Percentiles rank a stretch among this genome's conserved stretches.
Conservation (phyloP, 2,797 vertebrate genomes). For the Etheostoma nigrum region DNA sequence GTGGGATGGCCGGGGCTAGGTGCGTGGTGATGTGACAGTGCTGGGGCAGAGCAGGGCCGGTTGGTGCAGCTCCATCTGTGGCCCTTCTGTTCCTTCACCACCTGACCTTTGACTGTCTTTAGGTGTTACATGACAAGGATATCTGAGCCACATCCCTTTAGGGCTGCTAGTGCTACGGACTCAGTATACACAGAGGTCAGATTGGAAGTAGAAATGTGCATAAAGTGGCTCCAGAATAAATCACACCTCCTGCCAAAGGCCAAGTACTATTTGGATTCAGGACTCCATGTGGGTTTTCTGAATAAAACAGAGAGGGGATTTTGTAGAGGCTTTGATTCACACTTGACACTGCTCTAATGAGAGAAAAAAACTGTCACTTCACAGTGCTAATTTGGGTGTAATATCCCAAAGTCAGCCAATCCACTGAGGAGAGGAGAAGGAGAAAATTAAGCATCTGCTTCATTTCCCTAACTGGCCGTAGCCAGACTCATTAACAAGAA, state of each 20-base stretch:
- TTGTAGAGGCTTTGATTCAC: slow-evolving; percentile 55
- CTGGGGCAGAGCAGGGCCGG: slow-evolving; percentile 63
- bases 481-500: slow-evolving; percentile 75
- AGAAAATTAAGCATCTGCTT: slow-evolving; percentile 82
- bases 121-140: slow-evolving; percentile 81
- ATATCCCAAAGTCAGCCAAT: slow-evolving; percentile 80
- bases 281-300: slow-evolving; percentile 12
- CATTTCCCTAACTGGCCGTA: slow-evolving; percentile 78
- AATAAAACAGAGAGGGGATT: slow-evolving; percentile 21
- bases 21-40: slow-evolving; percentile 74
- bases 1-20: slow-evolving; percentile 33
- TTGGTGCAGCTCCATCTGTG: slow-evolving; percentile 81
- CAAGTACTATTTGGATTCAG: slow-evolving; percentile 33
- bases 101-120: slow-evolving; percentile 84
- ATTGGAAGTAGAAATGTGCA: slow-evolving; percentile 29
- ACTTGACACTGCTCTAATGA: slow-evolving; percentile 69
- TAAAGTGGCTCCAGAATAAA: slow-evolving; percentile 43
- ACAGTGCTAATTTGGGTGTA: slow-evolving; percentile 70
- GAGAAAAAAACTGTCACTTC: slow-evolving; percentile 59
- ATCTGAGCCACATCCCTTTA: slow-evolving; percentile 59
- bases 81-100: slow-evolving; percentile 77
- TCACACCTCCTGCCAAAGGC: slow-evolving; percentile 46
- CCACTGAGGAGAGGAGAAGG: slow-evolving; percentile 71
- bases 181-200: slow-evolving; percentile 35
- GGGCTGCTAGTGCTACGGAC: slow-evolving; percentile 34